Conservation (phyloP, 2,797 vertebrate genomes). For the Crypturellus tataupa region DNA sequence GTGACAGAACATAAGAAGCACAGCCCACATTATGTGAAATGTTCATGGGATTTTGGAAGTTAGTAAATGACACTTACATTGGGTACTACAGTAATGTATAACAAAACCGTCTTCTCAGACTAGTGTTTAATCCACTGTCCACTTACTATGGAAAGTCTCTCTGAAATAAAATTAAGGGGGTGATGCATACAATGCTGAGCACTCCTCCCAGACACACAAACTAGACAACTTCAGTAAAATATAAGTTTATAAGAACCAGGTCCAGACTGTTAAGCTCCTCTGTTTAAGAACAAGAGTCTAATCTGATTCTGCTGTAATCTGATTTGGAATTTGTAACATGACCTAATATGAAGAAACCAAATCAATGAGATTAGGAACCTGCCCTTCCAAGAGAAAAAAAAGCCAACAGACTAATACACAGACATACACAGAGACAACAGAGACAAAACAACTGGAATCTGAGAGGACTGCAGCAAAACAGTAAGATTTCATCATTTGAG, state of each 20-base stretch:
- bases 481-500: neutral
- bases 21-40: accelerated
- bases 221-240: neutral
- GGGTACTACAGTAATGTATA: neutral
- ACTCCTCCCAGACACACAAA: neutral
- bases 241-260: neutral
- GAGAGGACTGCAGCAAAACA: neutral
- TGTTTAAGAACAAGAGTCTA: slow-evolving; percentile 27
- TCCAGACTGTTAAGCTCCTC: slow-evolving; percentile 19
- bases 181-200: neutral
- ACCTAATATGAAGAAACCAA: slow-evolving; percentile 32
- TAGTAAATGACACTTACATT: neutral
- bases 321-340: slow-evolving; percentile 66
- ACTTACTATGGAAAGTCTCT: neutral
- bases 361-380: slow-evolving; percentile 57
- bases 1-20: neutral
- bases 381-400: neutral
- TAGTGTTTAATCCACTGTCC: neutral
- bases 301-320: slow-evolving; percentile 51
- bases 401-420: neutral
- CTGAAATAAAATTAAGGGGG: neutral
- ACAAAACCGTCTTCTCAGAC: neutral
- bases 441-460: slow-evolving; percentile 26
- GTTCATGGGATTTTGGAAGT: neutral
- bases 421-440: neutral